Base-by-base conservation (phyloP, 2,888 invertebrate genomes). In the Drosophila colorata region DNA sequence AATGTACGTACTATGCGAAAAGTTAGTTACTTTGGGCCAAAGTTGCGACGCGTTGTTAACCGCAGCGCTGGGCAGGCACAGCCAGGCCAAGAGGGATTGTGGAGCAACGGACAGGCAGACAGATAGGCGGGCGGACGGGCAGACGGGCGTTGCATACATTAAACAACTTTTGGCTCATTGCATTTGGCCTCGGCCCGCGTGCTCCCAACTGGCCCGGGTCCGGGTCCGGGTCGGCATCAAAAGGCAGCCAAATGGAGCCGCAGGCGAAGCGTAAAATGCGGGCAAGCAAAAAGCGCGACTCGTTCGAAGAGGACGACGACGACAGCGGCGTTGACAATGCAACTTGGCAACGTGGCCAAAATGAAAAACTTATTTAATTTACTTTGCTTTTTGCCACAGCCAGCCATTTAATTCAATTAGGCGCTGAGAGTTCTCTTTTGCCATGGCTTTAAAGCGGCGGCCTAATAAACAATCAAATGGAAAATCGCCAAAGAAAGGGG, bases 381-480 rank as follows among this genome's bases (percentile, higher is more conserved):
- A 90, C 91, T 90, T 89, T 90, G 90, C 84, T 91, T 91, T 90
- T 90, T 83, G 89, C 90, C 82, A 65, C 86, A 85, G 82, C 68
- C 80, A 88, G 87, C 91, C 77, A 91, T 91, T 90, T 91, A 91
- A 90, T 90, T 90, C 91, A 90, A 90, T 90, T 90, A 91, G 88
- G 80, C 72, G 78, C 74, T 35, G 82, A 85, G 88, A 82, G 76
- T 76, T 64, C 76, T 49, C 63, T 65, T 67, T 67, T 40, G 48
- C 44, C 37, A 40, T 23, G 57, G 52, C 69, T 75, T 74, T 64
- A 78, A 78, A 56, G 43, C 33, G 35, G 18, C 56, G 52, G 69
- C 78, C 74, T 78, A 73, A 64, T 48, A 77, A 77, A 73, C 47
- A 59, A 41, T 73, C 73, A 72, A 52, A 67, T 14, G 23, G 13